phyloP scores from a whole-genome alignment of 2,113 vertebrate species.

The Gadus macrocephalus region DNA sequence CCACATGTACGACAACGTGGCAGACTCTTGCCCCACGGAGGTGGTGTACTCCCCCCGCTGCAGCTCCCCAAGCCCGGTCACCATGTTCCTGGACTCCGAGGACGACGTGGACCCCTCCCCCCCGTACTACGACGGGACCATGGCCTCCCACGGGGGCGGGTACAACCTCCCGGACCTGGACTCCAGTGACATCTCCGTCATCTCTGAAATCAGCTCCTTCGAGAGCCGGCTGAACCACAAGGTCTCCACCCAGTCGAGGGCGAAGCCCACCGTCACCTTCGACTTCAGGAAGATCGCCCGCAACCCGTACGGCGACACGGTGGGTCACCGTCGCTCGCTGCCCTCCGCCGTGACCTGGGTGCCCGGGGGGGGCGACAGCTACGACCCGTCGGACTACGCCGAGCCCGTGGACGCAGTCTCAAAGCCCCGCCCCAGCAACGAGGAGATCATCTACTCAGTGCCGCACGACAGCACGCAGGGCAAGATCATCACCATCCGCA shows the following conservation, averaged over 20 bases:
- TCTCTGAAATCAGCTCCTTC: slow-evolving; percentile 79
- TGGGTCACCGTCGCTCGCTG: slow-evolving; percentile 80
- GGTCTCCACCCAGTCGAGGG: slow-evolving; percentile 82
- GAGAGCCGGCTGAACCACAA: slow-evolving; percentile 93
- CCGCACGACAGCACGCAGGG: slow-evolving; percentile 97
- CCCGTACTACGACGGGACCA: slow-evolving; percentile 76
- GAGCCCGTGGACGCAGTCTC: slow-evolving; percentile 91
- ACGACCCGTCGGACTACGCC: slow-evolving; percentile 93
- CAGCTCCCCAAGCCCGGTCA: slow-evolving; percentile 88
- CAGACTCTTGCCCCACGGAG: slow-evolving; percentile 86
- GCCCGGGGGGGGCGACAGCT: slow-evolving; percentile 78
- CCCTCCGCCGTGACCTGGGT: slow-evolving; percentile 83
- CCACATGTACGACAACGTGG: slow-evolving; percentile 90
- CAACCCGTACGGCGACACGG: slow-evolving; percentile 77
- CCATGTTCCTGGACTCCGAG: slow-evolving; percentile 87
- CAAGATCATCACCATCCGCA: slow-evolving; percentile 96
- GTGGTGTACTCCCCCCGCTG: slow-evolving; percentile 89
- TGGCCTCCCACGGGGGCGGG: slow-evolving; percentile 77
- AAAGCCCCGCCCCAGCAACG: slow-evolving; percentile 85
- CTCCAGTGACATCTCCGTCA: slow-evolving; percentile 82
- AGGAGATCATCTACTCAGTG: slow-evolving; percentile 96
- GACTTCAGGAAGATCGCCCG: slow-evolving; percentile 83
- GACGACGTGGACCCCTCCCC: slow-evolving; percentile 85
- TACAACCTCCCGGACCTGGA: slow-evolving; percentile 88
- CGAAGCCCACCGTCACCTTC: slow-evolving; percentile 88